A percentile compares a stretch with the other conserved stretches of the same genome.
phyloP scores from a whole-genome alignment of 2,113 vertebrate species.

The Calidris pygmaea region DNA sequence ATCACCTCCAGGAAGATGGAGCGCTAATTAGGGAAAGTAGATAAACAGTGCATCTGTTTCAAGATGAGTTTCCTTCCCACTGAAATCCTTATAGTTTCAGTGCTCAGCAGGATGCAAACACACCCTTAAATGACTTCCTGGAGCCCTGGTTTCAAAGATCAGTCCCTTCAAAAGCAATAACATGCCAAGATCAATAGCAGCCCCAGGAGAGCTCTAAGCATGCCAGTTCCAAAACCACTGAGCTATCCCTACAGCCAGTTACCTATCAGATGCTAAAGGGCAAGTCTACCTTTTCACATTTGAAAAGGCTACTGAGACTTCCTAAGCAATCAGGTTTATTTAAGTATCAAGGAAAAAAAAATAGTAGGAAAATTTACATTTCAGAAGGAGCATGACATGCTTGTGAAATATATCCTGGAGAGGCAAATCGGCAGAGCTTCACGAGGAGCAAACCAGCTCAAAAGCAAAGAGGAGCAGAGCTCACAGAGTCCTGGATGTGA shows the following conservation, averaged over 20 bases:
- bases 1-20: background rate
- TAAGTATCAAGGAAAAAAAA: background rate
- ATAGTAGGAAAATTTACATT: background rate
- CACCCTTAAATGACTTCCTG: constrained; percentile 41
- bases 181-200: constrained; percentile 6
- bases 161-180: background rate
- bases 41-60: background rate
- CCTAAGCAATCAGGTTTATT: background rate
- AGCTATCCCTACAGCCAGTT: background rate
- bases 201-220: background rate
- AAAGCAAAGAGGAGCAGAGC: background rate
- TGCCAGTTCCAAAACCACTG: background rate
- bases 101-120: constrained; percentile 26
- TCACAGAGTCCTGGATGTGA: background rate
- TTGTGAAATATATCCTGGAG: background rate
- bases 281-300: background rate
- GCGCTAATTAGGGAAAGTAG: background rate
- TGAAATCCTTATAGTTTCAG: background rate
- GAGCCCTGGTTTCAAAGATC: constrained; percentile 3
- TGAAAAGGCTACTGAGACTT: background rate
- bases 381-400: background rate
- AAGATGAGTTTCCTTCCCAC: constrained; percentile 13
- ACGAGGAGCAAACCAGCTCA: background rate
- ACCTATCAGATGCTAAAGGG: background rate
- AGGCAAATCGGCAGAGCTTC: background rate